Percentiles rank a stretch among this genome's conserved stretches.
Evolutionary conservation across 2,888 invertebrate species (phyloP).

Genomic region (Chrysodeixis includens): DNA sequence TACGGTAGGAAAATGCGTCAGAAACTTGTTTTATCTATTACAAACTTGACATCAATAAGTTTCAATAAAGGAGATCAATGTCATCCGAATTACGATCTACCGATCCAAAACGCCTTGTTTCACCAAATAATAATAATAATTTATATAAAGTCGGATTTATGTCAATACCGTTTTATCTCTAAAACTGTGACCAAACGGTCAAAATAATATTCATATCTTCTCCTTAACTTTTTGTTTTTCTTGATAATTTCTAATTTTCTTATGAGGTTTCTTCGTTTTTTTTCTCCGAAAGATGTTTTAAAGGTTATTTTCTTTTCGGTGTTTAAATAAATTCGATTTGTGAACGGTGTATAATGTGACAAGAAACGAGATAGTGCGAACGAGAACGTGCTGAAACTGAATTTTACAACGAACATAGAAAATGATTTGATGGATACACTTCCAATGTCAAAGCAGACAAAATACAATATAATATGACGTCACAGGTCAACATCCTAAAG

Average conservation of each 20-base stretch:
- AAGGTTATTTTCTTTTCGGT: not conserved
- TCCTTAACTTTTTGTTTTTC: slow-evolving; percentile 34
- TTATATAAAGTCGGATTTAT: slow-evolving; percentile 39
- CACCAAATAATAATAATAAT: slow-evolving; percentile 9
- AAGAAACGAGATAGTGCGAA: not conserved
- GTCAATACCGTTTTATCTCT: slow-evolving; percentile 60
- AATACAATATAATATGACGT: not conserved
- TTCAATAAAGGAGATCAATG: slow-evolving; percentile 36
- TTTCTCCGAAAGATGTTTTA: not conserved
- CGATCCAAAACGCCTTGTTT: not conserved
- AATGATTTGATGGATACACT: not conserved
- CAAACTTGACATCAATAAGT: slow-evolving; percentile 34
- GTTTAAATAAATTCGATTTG: not conserved
- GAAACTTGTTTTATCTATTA: slow-evolving; percentile 3
- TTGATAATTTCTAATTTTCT: slow-evolving; percentile 22
- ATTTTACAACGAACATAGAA: no score
- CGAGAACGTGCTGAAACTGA: not conserved
- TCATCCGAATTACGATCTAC: slow-evolving; percentile 18
- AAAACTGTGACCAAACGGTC: slow-evolving; percentile 29
- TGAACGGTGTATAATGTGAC: not conserved
- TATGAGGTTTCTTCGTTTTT: slow-evolving; percentile 2
- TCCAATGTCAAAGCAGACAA: not conserved
- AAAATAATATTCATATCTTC: slow-evolving; percentile 48
- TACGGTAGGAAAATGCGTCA: no score
- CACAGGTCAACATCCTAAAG: not conserved